phyloP scores from a whole-genome alignment of 2,113 vertebrate species.

The Dromiciops gliroides region DNA sequence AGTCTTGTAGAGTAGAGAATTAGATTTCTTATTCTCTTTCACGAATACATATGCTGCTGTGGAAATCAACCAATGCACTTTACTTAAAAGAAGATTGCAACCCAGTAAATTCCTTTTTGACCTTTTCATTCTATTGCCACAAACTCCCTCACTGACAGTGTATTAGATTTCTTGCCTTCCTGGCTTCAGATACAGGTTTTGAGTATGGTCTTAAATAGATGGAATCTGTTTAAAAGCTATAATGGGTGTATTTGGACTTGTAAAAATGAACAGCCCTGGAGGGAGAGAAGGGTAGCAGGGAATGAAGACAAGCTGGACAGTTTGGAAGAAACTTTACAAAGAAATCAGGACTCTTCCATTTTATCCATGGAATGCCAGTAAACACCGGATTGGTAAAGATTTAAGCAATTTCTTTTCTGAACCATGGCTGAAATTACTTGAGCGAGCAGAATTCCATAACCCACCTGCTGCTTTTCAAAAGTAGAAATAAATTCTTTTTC shows the following conservation, averaged over 20 bases:
- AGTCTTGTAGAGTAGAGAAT: background rate
- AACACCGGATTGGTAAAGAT: constrained; percentile 52
- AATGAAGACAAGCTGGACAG: constrained; percentile 22
- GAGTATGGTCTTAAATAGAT: constrained; percentile 47
- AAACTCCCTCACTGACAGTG: background rate
- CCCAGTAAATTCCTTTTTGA: constrained; percentile 59
- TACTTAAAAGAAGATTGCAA: constrained; percentile 20
- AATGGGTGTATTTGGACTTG: constrained; percentile 36
- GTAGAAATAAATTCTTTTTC: constrained; percentile 55
- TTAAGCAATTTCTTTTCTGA: constrained; percentile 70
- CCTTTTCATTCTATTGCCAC: constrained; percentile 51
- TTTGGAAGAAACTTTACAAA: constrained; percentile 54
- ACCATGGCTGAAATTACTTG: constrained; percentile 61
- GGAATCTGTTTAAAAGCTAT: constrained; percentile 45
- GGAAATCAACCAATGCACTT: constrained; percentile 8
- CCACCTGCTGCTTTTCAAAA: constrained; percentile 67
- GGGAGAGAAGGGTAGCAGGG: background rate
- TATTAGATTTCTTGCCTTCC: constrained; percentile 44
- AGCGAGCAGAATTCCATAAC: constrained; percentile 59
- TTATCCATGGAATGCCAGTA: constrained; percentile 51
- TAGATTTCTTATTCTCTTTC: constrained; percentile 17
- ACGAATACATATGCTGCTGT: constrained; percentile 17
- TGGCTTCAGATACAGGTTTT: constrained; percentile 59
- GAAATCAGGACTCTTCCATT: constrained; percentile 31
- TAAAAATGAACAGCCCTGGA: constrained; percentile 20